Evolutionary conservation across 2,113 vertebrate genomes (phyloP), one percentile per base, ranked within the genome.

Genomic region (Silurus asotus): DNA sequence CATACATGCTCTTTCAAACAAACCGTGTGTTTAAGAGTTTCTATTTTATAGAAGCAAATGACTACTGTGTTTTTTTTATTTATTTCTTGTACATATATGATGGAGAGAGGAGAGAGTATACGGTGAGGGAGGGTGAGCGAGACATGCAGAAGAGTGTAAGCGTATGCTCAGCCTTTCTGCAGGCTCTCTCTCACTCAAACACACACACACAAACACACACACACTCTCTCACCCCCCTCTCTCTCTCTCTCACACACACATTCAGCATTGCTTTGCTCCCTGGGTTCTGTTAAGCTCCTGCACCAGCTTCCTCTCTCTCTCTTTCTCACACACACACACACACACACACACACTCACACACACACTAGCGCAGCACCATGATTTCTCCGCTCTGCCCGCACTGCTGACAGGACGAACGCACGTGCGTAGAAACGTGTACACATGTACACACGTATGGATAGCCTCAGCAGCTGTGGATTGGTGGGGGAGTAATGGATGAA

Each of bases 401-500:
- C 77, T 64, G 53, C 48, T 48, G 64, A 82, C 84, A 58, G 62
- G 77, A 23, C 79, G 45, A 58, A 77, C 82, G 82, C 64, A 25
- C 53, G 17, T 55, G 61, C 75, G 69, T 61, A 78, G 59, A 84
- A 83, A 77, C 82, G 72, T 75, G 49, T 82, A 37, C 5, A 53
- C 61, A 62, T n/a, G 51, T 59, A 72, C 70, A 1, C 15, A 25
- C 51, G 28, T 58, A 88, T 84, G 88, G 81, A 90, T 81, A 85
- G 25, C 53, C 51, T 79, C 37, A 58, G 85, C 67, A 88, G 88
- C 89, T 87, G 82, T 82, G 88, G 81, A 87, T 84, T 84, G 81
- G 81, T 82, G 83, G 67, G 82, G 86, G 85, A 84, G 65, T 90
- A 84, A 92, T 89, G 86, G 81, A 92, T 91, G 91, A 90, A 90